Evolutionary conservation across 2,113 vertebrate species (phyloP), one percentile per base, ranked within the genome.

Genomic region (Ameiurus melas): DNA sequence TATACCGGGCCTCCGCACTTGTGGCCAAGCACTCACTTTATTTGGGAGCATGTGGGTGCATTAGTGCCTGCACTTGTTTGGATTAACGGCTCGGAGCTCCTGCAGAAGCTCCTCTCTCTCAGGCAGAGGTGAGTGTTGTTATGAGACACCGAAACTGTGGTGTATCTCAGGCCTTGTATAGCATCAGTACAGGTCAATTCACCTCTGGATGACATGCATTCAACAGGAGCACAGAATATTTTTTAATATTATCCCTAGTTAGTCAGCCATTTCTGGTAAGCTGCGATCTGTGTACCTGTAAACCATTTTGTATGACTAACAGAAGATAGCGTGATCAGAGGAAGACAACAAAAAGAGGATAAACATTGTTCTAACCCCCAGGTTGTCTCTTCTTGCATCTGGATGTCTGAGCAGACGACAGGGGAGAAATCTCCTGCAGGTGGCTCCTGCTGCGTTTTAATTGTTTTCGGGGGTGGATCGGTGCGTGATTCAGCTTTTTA

Each of bases 311-410:
- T 27, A 83, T 88, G 90, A 90, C 86, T 90, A 82, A 90, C 43
- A 27, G 80, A 68, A 79, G 75, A 64, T 91, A 79, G 89, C 89
- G 87, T 90, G 89, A 85, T 75, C 73, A 57, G 64, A 51, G 75
- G 53, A 85, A 60, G 60, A 83, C 62, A 88, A 87, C 85, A 89
- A 73, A 78, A 85, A 55, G 70, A 85, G 64, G 66, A 86, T 87
- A 90, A 91, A 89, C 87, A 85, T 90, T 90, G 85, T 91, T 89
- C 27, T 90, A 91, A 89, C 91, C 91, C 88, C 83, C 89, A 90
- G 87, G 91, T 84, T 86, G 90, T 66, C 87, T 87, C 82, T 33
- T 77, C 12, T 20, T 8, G 77, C 84, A 91, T 86, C 86, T 88
- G 88, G 85, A 60, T 53, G 6, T 85, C 60, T 90, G 78, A 83